A percentile compares a stretch with the other conserved stretches of the same genome.
These are phyloP conservation scores for Charaxes varanes DNA, from an alignment of 1,140 invertebrate species.

Conservation along the genomic window DNA sequence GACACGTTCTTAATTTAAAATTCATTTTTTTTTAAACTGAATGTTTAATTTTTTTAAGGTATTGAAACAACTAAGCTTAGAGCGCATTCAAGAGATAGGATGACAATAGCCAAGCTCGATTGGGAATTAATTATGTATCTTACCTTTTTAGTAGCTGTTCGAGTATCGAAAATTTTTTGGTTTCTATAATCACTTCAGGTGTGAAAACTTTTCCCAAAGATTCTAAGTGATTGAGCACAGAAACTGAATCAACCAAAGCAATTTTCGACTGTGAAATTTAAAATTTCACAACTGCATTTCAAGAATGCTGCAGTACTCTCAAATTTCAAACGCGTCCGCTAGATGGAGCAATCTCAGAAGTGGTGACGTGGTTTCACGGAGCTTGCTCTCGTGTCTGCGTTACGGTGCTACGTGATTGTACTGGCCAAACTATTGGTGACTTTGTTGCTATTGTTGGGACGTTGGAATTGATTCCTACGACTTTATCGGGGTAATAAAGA, in stretches of 20 bases:
- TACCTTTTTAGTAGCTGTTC: too few species aligned
- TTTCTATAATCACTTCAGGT: too few species aligned
- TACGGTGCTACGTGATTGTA: conserved; percentile 49
- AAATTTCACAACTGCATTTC: conserved; percentile 35
- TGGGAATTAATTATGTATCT: too few species aligned
- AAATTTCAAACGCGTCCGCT: conserved; percentile 38
- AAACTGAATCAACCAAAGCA: conserved; percentile 14
- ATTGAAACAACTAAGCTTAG: too few species aligned
- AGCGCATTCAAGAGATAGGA: too few species aligned
- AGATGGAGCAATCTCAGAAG: conserved; percentile 48
- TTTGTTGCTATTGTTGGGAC: conserved; percentile 29
- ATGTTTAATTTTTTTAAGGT: too few species aligned
- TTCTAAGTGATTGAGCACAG: conserved; percentile 10
- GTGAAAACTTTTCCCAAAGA: too few species aligned
- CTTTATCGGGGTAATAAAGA: background rate
- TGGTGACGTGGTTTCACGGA: conserved; percentile 44
- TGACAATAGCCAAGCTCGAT: too few species aligned
- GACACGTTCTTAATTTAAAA: too few species aligned
- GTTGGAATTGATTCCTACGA: conserved; percentile 31
- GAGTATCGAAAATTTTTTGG: too few species aligned
- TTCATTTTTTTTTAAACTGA: too few species aligned
- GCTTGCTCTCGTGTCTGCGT: conserved; percentile 42
- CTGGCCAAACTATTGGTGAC: conserved; percentile 21
- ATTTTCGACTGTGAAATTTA: conserved; percentile 19
- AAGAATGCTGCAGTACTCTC: conserved; percentile 26